These are phyloP conservation scores for Saguinus midas DNA, from an alignment of 2,113 vertebrate species.

Conservation along the genomic window DNA sequence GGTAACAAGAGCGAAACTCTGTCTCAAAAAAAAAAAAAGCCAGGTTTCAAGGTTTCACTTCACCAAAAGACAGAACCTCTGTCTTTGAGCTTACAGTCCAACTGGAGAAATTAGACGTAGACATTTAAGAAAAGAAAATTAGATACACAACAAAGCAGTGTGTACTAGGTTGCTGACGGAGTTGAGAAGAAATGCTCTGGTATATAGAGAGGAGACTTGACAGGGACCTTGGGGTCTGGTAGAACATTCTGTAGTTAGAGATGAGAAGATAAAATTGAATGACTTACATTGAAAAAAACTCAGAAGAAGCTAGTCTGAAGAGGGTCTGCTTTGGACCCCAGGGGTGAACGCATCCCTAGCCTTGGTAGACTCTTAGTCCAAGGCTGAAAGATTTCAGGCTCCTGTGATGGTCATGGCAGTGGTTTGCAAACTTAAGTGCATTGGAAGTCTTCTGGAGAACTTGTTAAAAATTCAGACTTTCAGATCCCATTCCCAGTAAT, in stretches of 20 bases:
- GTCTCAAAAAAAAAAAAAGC: too few species aligned
- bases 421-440: neutral
- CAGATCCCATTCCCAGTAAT: neutral
- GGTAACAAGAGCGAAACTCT: too few species aligned
- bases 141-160: neutral
- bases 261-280: neutral
- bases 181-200: neutral
- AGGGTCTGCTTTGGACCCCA: neutral
- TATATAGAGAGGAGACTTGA: neutral
- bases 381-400: neutral
- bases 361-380: neutral
- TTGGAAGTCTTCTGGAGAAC: neutral
- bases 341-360: neutral
- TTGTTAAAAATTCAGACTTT: neutral
- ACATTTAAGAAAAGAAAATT: neutral
- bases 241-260: neutral
- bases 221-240: neutral
- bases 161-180: neutral
- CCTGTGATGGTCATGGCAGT: neutral
- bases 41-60: neutral
- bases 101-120: neutral
- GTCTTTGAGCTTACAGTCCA: neutral
- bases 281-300: neutral
- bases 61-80: slow-evolving; percentile 7
- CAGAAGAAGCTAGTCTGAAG: neutral